Evolutionary conservation across 2,888 invertebrate genomes (phyloP).

Genomic region (Rotaria magnacalcarata): DNA sequence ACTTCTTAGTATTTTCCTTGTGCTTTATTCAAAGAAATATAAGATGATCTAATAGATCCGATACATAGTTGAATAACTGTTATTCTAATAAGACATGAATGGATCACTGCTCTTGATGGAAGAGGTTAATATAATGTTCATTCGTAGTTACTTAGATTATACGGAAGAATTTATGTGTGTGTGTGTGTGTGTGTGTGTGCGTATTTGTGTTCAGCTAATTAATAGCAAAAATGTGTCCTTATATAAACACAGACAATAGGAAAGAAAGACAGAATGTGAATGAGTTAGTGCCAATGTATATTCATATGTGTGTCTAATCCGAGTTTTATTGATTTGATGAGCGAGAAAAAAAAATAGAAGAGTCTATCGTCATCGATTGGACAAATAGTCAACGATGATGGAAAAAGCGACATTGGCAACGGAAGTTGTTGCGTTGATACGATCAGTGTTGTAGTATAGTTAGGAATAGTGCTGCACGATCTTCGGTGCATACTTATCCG

Average conservation of each 20-base stretch:
- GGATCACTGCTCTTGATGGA: neutral
- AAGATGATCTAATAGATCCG: neutral
- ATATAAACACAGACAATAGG: constrained; percentile 9
- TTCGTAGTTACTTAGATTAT: neutral
- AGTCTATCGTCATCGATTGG: neutral
- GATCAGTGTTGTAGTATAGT: neutral
- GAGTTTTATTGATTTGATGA: constrained; percentile 1
- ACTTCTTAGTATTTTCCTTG: neutral
- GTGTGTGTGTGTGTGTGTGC: neutral
- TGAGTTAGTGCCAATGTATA: neutral
- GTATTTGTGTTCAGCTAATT: constrained; percentile 20
- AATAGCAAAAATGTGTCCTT: constrained; percentile 11
- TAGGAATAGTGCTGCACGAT: neutral
- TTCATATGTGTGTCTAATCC: constrained; percentile 17
- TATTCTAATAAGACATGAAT: neutral
- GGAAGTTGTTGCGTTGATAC: constrained; percentile 1
- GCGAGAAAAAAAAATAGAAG: neutral
- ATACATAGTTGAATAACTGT: neutral
- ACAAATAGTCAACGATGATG: constrained; percentile 6
- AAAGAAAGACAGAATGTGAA: neutral
- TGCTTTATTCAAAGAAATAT: neutral
- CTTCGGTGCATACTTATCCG: constrained; percentile 23
- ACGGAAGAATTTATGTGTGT: neutral
- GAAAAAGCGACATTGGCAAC: neutral
- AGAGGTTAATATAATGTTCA: neutral